These are phyloP conservation scores for Ennomos erosarius DNA, from an alignment of 2,888 invertebrate genomes.

Conservation along the genomic window DNA sequence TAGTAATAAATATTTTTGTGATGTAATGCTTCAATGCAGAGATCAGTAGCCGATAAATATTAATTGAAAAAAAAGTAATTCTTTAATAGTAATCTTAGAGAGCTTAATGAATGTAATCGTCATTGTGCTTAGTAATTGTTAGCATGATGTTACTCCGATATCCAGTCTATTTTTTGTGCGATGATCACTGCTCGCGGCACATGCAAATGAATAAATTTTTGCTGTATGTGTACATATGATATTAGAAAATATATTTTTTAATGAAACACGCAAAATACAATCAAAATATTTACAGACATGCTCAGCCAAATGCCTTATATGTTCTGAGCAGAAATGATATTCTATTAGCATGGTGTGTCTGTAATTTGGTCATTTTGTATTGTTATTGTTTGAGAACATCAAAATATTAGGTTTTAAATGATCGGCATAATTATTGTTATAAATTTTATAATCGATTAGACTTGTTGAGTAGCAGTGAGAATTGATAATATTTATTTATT, in stretches of 20 bases:
- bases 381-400: slow-evolving; percentile 71
- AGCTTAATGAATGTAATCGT: slow-evolving; percentile 83
- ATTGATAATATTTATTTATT: slow-evolving; percentile 80
- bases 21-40: slow-evolving; percentile 78
- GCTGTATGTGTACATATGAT: slow-evolving; percentile 62
- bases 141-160: slow-evolving; percentile 77
- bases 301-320: slow-evolving; percentile 31
- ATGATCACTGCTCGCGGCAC: slow-evolving; percentile 38
- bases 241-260: slow-evolving; percentile 63
- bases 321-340: slow-evolving; percentile 27
- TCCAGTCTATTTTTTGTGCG: slow-evolving; percentile 61
- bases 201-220: slow-evolving; percentile 41
- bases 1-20: slow-evolving; percentile 60
- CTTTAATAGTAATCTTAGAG: slow-evolving; percentile 77
- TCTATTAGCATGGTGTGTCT: slow-evolving; percentile 29
- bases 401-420: slow-evolving; percentile 67
- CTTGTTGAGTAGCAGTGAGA: slow-evolving; percentile 83
- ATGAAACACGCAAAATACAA: slow-evolving; percentile 50
- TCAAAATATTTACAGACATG: slow-evolving; percentile 30
- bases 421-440: slow-evolving; percentile 83
- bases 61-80: slow-evolving; percentile 68
- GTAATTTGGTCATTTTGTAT: slow-evolving; percentile 51
- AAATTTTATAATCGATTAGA: slow-evolving; percentile 77
- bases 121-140: slow-evolving; percentile 83
- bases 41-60: slow-evolving; percentile 76